Evolutionary conservation across 2,888 invertebrate species (phyloP).

Genomic region (Zeuzera pyrina): DNA sequence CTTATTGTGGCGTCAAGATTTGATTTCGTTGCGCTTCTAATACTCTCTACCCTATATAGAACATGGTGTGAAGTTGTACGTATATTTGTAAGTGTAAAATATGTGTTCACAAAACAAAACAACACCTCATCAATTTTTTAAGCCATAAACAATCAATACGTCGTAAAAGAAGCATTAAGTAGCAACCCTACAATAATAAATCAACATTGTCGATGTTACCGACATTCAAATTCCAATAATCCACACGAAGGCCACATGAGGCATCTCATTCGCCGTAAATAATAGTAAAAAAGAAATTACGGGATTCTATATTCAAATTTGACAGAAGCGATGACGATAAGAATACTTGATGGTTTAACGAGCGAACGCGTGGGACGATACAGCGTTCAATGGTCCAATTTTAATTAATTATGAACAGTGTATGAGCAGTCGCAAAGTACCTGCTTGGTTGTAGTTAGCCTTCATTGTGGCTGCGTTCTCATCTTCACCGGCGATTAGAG

Average conservation of each 20-base stretch:
- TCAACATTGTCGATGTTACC: conserved; percentile 48
- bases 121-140: conserved; percentile 26
- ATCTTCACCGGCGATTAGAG: conserved; percentile 54
- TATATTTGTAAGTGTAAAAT: no score
- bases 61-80: no score
- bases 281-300: conserved; percentile 58
- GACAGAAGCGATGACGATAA: conserved; percentile 66
- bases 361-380: conserved; percentile 56
- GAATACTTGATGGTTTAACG: conserved; percentile 59
- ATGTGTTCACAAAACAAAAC: conserved; percentile 25
- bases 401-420: conserved; percentile 50
- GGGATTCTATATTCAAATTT: conserved; percentile 61
- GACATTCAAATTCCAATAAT: conserved; percentile 62
- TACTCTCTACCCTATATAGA: no score
- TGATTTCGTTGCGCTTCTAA: no score
- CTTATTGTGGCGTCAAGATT: no score
- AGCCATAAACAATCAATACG: conserved; percentile 49
- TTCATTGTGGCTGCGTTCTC: conserved; percentile 47
- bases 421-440: conserved; percentile 1
- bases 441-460: conserved; percentile 29
- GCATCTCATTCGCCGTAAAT: conserved; percentile 48
- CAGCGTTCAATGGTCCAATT: conserved; percentile 51
- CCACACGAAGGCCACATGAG: conserved; percentile 37
- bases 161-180: conserved; percentile 58
- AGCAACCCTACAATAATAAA: conserved; percentile 59